Evolutionary conservation across 2,797 vertebrate genomes (phyloP).

Genomic region (Melopsittacus undulatus): DNA sequence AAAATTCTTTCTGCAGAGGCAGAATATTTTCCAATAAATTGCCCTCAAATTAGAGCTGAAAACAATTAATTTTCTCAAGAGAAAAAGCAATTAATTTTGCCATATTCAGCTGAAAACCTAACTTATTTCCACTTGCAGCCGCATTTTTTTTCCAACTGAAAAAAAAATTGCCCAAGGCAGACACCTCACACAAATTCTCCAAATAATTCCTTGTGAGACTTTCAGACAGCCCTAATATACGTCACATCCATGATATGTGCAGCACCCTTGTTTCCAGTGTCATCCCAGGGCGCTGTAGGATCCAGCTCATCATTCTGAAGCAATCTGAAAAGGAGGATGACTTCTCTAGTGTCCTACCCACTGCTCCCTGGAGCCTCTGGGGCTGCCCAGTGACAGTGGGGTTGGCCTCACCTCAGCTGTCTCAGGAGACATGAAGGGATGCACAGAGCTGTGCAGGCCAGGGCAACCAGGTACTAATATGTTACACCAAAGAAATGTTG

Average conservation of each 20-base stretch:
- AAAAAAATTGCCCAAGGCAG: neutral
- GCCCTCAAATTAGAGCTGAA: neutral
- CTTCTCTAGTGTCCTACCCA: neutral
- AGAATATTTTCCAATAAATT: neutral
- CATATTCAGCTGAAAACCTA: neutral
- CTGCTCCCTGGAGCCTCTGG: neutral
- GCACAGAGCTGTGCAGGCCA: neutral
- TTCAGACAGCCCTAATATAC: neutral
- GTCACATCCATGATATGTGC: neutral
- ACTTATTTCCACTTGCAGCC: neutral
- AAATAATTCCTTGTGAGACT: neutral
- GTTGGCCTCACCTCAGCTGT: neutral
- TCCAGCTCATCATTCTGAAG: fast-evolving
- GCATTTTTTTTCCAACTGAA: neutral
- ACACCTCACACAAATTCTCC: neutral
- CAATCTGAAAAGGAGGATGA: neutral
- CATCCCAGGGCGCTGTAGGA: neutral
- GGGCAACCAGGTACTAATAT: neutral
- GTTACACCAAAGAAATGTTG: neutral
- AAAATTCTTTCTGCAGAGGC: neutral
- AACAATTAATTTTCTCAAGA: neutral
- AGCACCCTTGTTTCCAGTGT: neutral
- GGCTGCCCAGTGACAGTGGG: neutral
- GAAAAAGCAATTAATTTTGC: neutral
- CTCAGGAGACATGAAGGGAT: neutral